Percentiles rank a stretch among this genome's conserved stretches.
These are phyloP conservation scores for Mystacides longicornis DNA, from an alignment of 2,888 invertebrate species.

Conservation along the genomic window DNA sequence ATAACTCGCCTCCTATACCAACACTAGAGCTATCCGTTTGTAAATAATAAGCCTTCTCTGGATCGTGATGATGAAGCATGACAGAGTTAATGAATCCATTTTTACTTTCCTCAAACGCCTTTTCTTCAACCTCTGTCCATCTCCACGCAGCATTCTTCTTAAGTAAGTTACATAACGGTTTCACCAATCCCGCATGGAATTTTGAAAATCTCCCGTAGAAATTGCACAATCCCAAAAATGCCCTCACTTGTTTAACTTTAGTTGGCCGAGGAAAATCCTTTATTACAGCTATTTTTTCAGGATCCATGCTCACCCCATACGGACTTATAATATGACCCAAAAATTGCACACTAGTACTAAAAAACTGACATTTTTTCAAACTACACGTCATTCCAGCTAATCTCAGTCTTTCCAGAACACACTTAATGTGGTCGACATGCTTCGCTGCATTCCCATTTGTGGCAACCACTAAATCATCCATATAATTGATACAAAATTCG, in stretches of 20 bases:
- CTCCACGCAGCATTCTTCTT: neutral
- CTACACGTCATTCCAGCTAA: conserved; percentile 21
- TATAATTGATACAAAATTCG: conserved; percentile 11
- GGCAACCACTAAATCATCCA: neutral
- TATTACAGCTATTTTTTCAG: conserved; percentile 22
- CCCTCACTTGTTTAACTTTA: conserved; percentile 18
- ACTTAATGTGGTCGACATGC: conserved; percentile 3
- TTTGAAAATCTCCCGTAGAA: neutral
- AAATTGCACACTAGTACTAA: neutral
- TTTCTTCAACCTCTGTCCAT: conserved; percentile 12
- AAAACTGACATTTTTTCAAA: conserved; percentile 14
- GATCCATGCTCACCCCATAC: conserved; percentile 23
- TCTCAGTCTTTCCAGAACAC: neutral
- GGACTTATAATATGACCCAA: conserved; percentile 15
- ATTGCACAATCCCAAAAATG: conserved; percentile 5
- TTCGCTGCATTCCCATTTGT: conserved; percentile 2
- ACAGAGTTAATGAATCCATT: conserved; percentile 19
- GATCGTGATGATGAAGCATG: conserved; percentile 20
- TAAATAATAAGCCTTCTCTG: conserved; percentile 21
- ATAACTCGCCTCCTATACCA: conserved; percentile 21
- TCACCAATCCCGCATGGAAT: neutral
- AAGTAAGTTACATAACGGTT: neutral
- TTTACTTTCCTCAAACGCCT: conserved; percentile 25
- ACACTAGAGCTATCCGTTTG: conserved; percentile 25
- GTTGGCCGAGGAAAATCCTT: conserved; percentile 25